phyloP scores from a whole-genome alignment of 2,888 invertebrate species.

The Lysandra coridon region DNA sequence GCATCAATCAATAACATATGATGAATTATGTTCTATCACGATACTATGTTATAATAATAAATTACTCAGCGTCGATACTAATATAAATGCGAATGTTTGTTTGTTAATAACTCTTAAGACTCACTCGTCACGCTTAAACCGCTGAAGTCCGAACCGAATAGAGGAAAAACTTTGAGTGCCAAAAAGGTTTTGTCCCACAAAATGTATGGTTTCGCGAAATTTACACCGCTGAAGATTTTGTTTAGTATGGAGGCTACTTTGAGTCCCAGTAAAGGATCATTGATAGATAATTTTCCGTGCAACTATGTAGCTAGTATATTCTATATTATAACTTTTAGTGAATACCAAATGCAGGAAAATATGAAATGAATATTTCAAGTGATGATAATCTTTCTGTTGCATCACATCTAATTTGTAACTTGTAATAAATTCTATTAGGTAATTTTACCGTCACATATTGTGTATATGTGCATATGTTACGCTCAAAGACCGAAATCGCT shows the following conservation, averaged over 20 bases:
- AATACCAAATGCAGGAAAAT: background rate
- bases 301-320: too few relatives aligned
- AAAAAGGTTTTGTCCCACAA: too few relatives aligned
- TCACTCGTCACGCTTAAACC: too few relatives aligned
- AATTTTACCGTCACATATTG: background rate
- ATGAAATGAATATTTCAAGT: background rate
- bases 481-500: too few relatives aligned
- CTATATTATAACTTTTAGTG: background rate
- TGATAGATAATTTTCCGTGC: too few relatives aligned
- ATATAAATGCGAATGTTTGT: background rate
- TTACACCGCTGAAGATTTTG: too few relatives aligned
- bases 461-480: background rate
- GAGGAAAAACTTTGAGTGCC: too few relatives aligned
- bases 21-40: background rate
- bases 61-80: background rate
- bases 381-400: background rate
- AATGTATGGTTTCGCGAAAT: too few relatives aligned
- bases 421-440: conserved; percentile 17
- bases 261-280: too few relatives aligned
- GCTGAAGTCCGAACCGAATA: too few relatives aligned
- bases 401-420: conserved; percentile 10
- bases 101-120: too few relatives aligned
- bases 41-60: background rate
- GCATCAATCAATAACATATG: conserved; percentile 20
- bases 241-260: too few relatives aligned